A percentile compares a stretch with the other conserved stretches of the same genome.
Conservation (phyloP, 2,888 invertebrate genomes). For the Calephelis perditalis region DNA sequence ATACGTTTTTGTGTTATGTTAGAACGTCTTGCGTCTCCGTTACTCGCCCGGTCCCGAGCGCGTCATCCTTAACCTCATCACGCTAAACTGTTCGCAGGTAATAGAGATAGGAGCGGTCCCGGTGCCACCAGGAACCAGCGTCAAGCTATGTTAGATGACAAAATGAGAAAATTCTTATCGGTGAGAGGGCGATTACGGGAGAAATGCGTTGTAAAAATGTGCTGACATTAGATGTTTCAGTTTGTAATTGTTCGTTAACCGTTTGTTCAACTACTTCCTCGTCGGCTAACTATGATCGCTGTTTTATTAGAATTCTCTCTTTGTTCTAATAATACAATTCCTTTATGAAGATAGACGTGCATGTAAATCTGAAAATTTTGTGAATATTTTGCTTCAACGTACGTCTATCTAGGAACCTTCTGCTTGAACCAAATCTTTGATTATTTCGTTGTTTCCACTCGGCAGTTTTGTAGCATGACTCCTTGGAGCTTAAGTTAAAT, state of each 20-base stretch:
- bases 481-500: slow-evolving; percentile 22
- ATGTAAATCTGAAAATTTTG: slow-evolving; percentile 19
- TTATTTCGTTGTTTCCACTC: not conserved
- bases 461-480: slow-evolving; percentile 6
- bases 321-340: slow-evolving; percentile 29
- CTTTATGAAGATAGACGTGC: slow-evolving; percentile 30
- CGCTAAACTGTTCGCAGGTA: slow-evolving; percentile 74
- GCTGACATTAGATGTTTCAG: slow-evolving; percentile 64
- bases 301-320: slow-evolving; percentile 39
- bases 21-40: slow-evolving; percentile 49
- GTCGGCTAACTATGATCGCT: slow-evolving; percentile 61
- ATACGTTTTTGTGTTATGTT: slow-evolving; percentile 12
- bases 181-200: slow-evolving; percentile 79
- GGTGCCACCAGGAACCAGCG: slow-evolving; percentile 85
- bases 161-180: slow-evolving; percentile 96
- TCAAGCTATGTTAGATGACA: slow-evolving; percentile 93
- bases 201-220: slow-evolving; percentile 60
- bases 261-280: slow-evolving; percentile 55
- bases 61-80: slow-evolving; percentile 49
- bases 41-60: slow-evolving; percentile 55
- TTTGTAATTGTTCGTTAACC: slow-evolving; percentile 49
- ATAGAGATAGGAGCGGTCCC: slow-evolving; percentile 81
- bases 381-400: slow-evolving; percentile 13
- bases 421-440: slow-evolving; percentile 50
- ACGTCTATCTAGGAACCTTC: slow-evolving; percentile 37